Evolutionary conservation across 2,113 vertebrate species (phyloP), one percentile per base, ranked within the genome.

Genomic region (Alectura lathami): DNA sequence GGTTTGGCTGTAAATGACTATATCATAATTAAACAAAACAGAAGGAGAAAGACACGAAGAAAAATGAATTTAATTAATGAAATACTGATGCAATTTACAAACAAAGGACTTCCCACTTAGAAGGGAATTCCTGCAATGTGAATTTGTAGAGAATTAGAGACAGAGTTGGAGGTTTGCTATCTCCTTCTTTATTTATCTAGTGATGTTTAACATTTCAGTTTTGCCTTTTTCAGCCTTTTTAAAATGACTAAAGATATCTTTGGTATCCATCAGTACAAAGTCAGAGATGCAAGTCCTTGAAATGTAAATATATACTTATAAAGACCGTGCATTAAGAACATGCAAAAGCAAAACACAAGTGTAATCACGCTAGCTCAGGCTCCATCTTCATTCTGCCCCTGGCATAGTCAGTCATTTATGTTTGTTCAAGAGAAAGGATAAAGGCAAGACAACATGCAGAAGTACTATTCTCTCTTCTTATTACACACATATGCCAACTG

Each of bases 21-120:
- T 32, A 89, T 76, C 72, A 82, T 96, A 95, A 97, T 96, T 96
- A 95, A 89, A 89, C 11, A 91, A 92, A 94, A 96, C 42, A 89
- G 88, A 94, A 81, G 32, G 47, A 48, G 54, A n/a, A 89, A 83
- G 79, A 75, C 64, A 73, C 51, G 84, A 92, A 79, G 89, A 88
- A 93, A 89, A 87, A 86, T 80, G 11, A 91, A 88, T 95, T 94
- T 85, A 88, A 94, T 97, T 88, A 93, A 96, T 92, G 59, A 94
- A 94, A 85, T 89, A 88, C 60, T 88, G 89, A 92, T 83, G 67
- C 32, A 85, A 86, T 89, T 86, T 91, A 75, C 45, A 89, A 66
- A 86, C 59, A 93, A 94, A 85, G 36, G 47, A 38, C 38, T 88
- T 88, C 26, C n/a, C 38, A 62, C 51, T 94, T 79, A 76, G 69